Percentiles rank a stretch among this genome's conserved stretches.
phyloP scores from a whole-genome alignment of 2,113 vertebrate genomes.

The Pardalotus punctatus region DNA sequence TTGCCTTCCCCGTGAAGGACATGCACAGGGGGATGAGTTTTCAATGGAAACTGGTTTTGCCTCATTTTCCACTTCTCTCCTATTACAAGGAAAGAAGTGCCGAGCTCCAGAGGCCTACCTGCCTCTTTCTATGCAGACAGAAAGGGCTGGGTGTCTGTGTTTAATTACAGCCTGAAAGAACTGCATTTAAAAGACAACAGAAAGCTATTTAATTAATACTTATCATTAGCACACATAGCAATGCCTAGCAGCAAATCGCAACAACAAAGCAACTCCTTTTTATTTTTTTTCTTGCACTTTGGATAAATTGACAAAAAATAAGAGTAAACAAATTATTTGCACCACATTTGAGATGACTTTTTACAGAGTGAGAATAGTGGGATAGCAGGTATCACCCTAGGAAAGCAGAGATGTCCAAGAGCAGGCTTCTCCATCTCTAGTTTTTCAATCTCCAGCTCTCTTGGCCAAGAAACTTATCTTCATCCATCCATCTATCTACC shows the following conservation, averaged over 20 bases:
- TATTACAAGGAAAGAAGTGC: constrained; percentile 42
- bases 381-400: background rate
- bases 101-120: constrained; percentile 13
- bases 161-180: constrained; percentile 72
- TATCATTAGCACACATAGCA: constrained; percentile 68
- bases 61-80: constrained; percentile 59
- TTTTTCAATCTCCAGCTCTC: background rate
- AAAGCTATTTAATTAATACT: constrained; percentile 70
- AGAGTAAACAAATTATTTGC: background rate
- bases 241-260: constrained; percentile 70
- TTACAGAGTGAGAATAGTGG: background rate
- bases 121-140: constrained; percentile 56
- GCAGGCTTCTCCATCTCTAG: background rate
- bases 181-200: constrained; percentile 71
- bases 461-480: constrained; percentile 26
- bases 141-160: constrained; percentile 68
- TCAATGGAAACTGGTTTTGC: constrained; percentile 59
- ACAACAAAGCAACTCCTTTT: constrained; percentile 61
- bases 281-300: background rate
- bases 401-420: background rate
- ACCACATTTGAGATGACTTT: background rate
- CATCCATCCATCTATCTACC: constrained; percentile 29
- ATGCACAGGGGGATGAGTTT: background rate
- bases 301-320: background rate
- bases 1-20: background rate